Percentiles rank a stretch among this genome's conserved stretches.
phyloP scores from a whole-genome alignment of 2,797 vertebrate species.

The Gambusia yucatana region DNA sequence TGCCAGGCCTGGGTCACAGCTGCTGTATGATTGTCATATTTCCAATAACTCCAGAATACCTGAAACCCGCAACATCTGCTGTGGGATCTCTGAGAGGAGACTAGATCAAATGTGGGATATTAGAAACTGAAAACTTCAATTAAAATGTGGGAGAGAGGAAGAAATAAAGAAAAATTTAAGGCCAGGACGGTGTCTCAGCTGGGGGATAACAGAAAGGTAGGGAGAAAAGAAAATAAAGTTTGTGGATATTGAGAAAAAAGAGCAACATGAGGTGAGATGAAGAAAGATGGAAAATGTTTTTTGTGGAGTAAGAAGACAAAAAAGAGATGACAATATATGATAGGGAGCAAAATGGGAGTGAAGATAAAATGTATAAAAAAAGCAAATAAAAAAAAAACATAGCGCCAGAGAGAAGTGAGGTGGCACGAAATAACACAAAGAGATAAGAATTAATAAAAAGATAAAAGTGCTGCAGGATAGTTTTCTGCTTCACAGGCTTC shows the following conservation, averaged over 20 bases:
- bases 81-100: conserved; percentile 30
- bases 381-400: neutral
- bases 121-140: conserved; percentile 13
- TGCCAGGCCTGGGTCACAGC: conserved; percentile 39
- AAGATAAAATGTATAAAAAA: neutral
- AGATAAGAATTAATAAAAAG: conserved; percentile 25
- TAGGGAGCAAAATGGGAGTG: neutral
- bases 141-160: neutral
- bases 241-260: too few species aligned
- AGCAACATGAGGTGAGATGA: neutral
- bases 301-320: neutral
- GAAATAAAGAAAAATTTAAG: neutral
- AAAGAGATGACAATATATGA: conserved; percentile 8
- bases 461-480: conserved; percentile 20
- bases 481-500: conserved; percentile 30
- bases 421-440: conserved; percentile 3
- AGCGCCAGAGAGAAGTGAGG: neutral
- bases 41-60: conserved; percentile 36
- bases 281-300: neutral
- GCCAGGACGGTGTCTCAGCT: neutral
- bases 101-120: neutral
- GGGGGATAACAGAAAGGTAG: neutral
- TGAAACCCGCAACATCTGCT: conserved; percentile 45
- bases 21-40: conserved; percentile 37
- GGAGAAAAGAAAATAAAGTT: neutral